These are phyloP conservation scores for Nixonia krombeini DNA, from an alignment of 1,140 invertebrate species.

Conservation along the genomic window DNA sequence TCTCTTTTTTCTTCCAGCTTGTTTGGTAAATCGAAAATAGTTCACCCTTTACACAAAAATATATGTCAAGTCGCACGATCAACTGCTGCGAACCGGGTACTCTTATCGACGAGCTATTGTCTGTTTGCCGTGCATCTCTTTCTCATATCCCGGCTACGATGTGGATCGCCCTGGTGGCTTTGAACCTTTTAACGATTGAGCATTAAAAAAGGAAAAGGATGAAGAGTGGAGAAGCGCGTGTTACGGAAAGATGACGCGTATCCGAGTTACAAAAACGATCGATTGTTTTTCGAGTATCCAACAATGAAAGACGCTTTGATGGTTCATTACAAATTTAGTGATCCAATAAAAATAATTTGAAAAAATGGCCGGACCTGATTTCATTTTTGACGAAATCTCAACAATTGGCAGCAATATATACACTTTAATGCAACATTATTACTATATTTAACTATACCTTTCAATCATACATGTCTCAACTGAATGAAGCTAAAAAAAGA, in stretches of 20 bases:
- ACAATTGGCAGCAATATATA: no score
- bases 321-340: no score
- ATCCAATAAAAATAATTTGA: no score
- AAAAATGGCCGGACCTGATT: no score
- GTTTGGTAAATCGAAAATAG: conserved; percentile 56
- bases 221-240: not conserved
- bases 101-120: conserved; percentile 45
- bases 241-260: not conserved
- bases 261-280: no score
- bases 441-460: no score
- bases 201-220: not conserved
- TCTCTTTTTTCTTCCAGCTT: conserved; percentile 21
- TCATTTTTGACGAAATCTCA: no score
- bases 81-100: conserved; percentile 32
- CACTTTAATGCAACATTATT: no score
- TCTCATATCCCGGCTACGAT: conserved; percentile 20
- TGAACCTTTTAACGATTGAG: conserved; percentile 13
- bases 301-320: no score
- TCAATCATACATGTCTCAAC: no score
- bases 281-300: no score
- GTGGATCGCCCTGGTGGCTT: conserved; percentile 11
- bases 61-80: conserved; percentile 61
- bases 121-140: conserved; percentile 23
- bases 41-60: conserved; percentile 52
- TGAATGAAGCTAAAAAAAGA: no score